Evolutionary conservation across 1,140 invertebrate genomes (phyloP).

Genomic region (Eciton burchellii): DNA sequence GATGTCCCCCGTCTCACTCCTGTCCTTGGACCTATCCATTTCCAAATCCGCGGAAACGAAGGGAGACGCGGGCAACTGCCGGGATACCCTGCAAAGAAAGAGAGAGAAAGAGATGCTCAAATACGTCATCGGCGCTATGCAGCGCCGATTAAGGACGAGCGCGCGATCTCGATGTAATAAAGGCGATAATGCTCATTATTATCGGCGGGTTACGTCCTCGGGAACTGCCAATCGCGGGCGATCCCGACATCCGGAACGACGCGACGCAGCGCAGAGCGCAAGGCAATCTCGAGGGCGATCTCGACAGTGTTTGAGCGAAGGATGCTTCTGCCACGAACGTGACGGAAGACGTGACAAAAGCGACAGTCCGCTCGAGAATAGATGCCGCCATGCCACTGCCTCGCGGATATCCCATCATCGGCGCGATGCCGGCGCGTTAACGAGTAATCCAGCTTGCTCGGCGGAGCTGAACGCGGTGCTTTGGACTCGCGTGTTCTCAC

Average conservation of each 20-base stretch:
- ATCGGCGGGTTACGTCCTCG: constrained; percentile 41
- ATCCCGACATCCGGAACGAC: too few relatives aligned
- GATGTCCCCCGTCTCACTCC: too few relatives aligned
- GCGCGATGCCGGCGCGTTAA: constrained; percentile 31
- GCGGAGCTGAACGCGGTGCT: constrained; percentile 42
- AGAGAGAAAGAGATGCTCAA: not conserved
- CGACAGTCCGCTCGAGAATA: too few relatives aligned
- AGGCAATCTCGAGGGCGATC: constrained; percentile 17
- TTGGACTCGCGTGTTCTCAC: constrained; percentile 31
- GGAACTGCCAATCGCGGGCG: not conserved
- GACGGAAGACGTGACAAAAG: too few relatives aligned
- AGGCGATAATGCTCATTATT: constrained; percentile 58
- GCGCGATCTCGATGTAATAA: constrained; percentile 64
- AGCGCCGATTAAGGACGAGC: constrained; percentile 34
- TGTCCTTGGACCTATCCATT: too few relatives aligned
- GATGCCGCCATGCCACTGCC: too few relatives aligned
- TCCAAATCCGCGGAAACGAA: not conserved
- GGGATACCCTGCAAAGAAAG: not conserved
- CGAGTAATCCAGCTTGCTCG: constrained; percentile 59
- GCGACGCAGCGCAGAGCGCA: too few relatives aligned
- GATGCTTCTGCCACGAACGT: not conserved
- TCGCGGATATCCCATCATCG: constrained; percentile 40
- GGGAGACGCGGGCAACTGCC: not conserved
- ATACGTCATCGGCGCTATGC: constrained; percentile 2
- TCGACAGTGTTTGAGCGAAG: not conserved